Percentiles rank a stretch among this genome's conserved stretches.
These are phyloP conservation scores for Cataglyphis hispanica DNA, from an alignment of 1,140 invertebrate species.

Conservation along the genomic window DNA sequence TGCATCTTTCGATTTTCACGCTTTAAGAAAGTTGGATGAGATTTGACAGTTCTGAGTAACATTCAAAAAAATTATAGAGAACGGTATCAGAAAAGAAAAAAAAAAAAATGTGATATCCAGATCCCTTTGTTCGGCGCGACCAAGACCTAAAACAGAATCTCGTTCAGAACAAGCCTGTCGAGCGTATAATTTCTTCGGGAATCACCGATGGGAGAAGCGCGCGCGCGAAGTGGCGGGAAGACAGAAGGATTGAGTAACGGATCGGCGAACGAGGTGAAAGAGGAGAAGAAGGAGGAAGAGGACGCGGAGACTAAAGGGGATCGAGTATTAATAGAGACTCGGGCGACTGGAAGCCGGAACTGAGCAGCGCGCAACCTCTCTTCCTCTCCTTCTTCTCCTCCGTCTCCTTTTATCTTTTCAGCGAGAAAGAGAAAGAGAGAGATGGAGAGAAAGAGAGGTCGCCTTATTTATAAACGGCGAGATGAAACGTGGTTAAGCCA, in stretches of 20 bases:
- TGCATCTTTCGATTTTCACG: not conserved
- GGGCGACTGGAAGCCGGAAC: conserved; percentile 74
- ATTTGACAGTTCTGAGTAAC: not conserved
- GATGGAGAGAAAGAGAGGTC: conserved; percentile 46
- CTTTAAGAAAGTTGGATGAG: not conserved
- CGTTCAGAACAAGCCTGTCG: not conserved
- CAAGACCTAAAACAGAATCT: conserved; percentile 32
- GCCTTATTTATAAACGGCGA: conserved; percentile 68
- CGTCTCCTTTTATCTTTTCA: conserved; percentile 62
- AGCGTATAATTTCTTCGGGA: conserved; percentile 28
- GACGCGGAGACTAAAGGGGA: conserved; percentile 60
- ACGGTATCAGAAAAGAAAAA: not conserved
- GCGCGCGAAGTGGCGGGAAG: conserved; percentile 66
- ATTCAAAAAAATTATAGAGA: not conserved
- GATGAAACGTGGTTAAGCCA: conserved; percentile 48
- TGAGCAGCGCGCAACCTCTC: conserved; percentile 57
- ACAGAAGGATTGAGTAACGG: conserved; percentile 62
- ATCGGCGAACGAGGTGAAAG: conserved; percentile 65
- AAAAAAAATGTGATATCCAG: not conserved
- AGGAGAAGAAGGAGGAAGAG: conserved; percentile 41
- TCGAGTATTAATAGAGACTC: conserved; percentile 75
- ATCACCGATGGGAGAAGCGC: conserved; percentile 63
- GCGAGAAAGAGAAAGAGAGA: conserved; percentile 36
- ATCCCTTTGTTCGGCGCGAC: not conserved
- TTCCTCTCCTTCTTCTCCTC: conserved; percentile 65